phyloP scores from a whole-genome alignment of 2,797 vertebrate genomes.

The Selene dorsalis region DNA sequence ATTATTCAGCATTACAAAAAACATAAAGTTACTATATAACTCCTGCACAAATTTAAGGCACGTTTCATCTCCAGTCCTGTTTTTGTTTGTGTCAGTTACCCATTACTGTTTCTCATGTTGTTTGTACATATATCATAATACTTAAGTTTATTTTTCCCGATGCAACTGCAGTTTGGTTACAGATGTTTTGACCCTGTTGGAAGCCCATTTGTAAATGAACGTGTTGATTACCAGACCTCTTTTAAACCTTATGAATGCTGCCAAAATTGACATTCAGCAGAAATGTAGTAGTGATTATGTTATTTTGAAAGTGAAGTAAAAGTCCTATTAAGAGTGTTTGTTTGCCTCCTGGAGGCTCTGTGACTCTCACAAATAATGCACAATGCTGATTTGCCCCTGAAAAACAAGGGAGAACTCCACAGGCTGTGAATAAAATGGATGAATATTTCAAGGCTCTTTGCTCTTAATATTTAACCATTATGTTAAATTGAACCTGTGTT shows the following conservation, averaged over 20 bases:
- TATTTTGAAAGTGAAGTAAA: neutral
- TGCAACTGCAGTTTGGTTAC: conserved; percentile 18
- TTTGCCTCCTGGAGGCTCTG: neutral
- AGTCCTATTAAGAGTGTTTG: neutral
- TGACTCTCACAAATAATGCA: conserved; percentile 17
- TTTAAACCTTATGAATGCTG: neutral
- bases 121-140: conserved; percentile 11
- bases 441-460: conserved; percentile 47
- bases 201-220: conserved; percentile 13
- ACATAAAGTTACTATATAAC: neutral
- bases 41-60: neutral
- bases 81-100: neutral
- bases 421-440: conserved; percentile 12
- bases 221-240: neutral
- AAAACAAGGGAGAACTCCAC: conserved; percentile 17
- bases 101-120: neutral
- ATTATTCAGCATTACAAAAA: neutral
- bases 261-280: neutral
- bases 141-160: conserved; percentile 3
- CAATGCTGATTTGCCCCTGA: neutral
- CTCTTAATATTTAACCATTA: conserved; percentile 23
- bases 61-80: neutral
- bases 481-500: conserved; percentile 11
- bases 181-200: conserved; percentile 16
- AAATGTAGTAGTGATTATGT: conserved; percentile 13